Percentiles rank a stretch among this genome's conserved stretches.
Evolutionary conservation across 2,888 invertebrate genomes (phyloP).

Genomic region (Cyclophora punctaria): DNA sequence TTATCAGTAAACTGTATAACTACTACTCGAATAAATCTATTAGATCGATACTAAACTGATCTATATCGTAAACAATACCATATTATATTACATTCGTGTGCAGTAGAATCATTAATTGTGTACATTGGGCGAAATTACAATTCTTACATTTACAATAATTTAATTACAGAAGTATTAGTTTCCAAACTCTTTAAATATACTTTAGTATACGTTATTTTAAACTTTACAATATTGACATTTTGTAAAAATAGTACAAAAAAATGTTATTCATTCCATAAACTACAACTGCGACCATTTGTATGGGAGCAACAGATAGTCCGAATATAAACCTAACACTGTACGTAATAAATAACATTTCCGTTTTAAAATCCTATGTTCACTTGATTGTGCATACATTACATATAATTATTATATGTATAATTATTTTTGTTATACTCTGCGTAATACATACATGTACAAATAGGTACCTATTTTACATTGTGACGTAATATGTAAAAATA

Average conservation of each 20-base stretch:
- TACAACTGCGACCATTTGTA: not conserved
- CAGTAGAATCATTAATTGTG: constrained; percentile 60
- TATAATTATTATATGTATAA: not conserved
- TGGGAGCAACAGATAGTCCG: not conserved
- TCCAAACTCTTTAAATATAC: constrained; percentile 18
- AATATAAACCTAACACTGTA: constrained; percentile 3
- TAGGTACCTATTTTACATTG: not conserved
- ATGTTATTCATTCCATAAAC: constrained; percentile 8
- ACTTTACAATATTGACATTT: constrained; percentile 3
- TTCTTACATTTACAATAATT: constrained; percentile 47
- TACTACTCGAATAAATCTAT: constrained; percentile 47
- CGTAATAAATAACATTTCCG: constrained; percentile 12
- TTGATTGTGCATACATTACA: constrained; percentile 1
- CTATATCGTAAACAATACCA: constrained; percentile 46
- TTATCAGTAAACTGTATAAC: constrained; percentile 31
- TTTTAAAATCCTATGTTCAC: constrained; percentile 3
- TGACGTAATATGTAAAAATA: not conserved
- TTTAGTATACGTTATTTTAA: not conserved
- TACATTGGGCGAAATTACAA: constrained; percentile 59
- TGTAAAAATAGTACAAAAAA: constrained; percentile 6
- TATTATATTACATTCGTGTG: constrained; percentile 59
- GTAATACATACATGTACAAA: not conserved
- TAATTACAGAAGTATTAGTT: constrained; percentile 21
- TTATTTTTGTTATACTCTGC: not conserved
- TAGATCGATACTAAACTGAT: constrained; percentile 45